phyloP scores from a whole-genome alignment of 2,113 vertebrate species.

The Miniopterus natalensis region DNA sequence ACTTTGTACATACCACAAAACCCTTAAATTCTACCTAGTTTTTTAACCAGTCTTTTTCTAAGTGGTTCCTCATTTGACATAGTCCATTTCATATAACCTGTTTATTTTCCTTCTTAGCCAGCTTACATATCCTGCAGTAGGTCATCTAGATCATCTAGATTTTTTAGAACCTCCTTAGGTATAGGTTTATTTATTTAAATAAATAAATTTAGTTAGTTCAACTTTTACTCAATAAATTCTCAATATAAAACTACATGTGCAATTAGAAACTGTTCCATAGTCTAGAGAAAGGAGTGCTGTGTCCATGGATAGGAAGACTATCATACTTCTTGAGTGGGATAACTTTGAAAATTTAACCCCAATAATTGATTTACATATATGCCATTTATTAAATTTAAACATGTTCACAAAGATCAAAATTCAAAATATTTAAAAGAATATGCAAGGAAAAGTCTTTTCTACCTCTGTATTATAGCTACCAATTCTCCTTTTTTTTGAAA shows the following conservation, averaged over 20 bases:
- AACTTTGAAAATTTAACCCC: slow-evolving; percentile 27
- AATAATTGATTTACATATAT: background rate
- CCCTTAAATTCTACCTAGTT: background rate
- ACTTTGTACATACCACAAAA: slow-evolving; percentile 7
- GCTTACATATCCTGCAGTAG: background rate
- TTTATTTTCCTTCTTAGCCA: slow-evolving; percentile 23
- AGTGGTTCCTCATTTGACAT: background rate
- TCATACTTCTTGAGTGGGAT: background rate
- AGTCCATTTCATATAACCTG: background rate
- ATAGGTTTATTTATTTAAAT: background rate
- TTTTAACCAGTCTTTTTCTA: background rate
- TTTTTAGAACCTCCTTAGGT: background rate
- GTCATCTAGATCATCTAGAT: background rate
- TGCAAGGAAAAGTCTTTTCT: background rate
- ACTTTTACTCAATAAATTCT: background rate
- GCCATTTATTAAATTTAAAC: slow-evolving; percentile 31
- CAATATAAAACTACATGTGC: slow-evolving; percentile 4
- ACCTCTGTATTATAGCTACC: background rate
- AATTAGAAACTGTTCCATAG: slow-evolving; percentile 5
- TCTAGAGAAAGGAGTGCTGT: background rate
- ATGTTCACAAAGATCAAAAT: background rate
- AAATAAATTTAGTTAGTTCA: background rate
- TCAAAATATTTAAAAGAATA: background rate
- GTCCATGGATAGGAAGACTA: background rate
- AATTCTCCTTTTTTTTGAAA: background rate